phyloP scores from a whole-genome alignment of 2,113 vertebrate genomes.

The Piaya cayana region DNA sequence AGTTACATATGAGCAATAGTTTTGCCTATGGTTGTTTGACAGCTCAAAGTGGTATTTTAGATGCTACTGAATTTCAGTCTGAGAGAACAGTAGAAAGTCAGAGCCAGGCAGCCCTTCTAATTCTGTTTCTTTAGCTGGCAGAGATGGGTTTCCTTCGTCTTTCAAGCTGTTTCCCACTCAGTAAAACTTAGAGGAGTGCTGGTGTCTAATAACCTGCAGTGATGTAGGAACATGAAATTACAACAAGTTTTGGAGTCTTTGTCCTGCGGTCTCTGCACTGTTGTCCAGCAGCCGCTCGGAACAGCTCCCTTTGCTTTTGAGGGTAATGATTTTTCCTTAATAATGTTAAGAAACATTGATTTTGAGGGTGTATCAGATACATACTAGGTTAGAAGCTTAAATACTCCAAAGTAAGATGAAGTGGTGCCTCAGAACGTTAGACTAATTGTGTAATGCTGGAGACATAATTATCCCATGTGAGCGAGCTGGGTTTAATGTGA shows the following conservation, averaged over 20 bases:
- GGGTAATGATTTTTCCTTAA: background rate
- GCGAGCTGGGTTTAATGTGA: background rate
- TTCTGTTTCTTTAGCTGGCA: background rate
- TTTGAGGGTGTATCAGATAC: background rate
- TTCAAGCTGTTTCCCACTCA: background rate
- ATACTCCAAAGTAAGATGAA: background rate
- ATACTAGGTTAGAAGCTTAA: background rate
- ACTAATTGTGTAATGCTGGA: background rate
- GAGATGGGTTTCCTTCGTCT: background rate
- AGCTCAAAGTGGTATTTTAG: background rate
- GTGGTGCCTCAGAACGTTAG: background rate
- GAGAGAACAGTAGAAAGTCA: background rate
- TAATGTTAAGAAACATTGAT: background rate
- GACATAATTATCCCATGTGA: background rate
- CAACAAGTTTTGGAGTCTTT: background rate
- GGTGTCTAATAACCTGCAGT: background rate
- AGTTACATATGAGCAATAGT: background rate
- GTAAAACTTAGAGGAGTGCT: accelerated
- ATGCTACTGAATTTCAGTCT: background rate
- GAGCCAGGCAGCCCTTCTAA: background rate
- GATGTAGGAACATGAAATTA: background rate
- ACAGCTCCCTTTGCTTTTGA: background rate
- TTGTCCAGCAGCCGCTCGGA: background rate
- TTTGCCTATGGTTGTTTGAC: background rate
- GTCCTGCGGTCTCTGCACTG: background rate